Percentiles rank a stretch among this genome's conserved stretches.
Evolutionary conservation across 2,113 vertebrate species (phyloP).

Genomic region (Amazona vittata): DNA sequence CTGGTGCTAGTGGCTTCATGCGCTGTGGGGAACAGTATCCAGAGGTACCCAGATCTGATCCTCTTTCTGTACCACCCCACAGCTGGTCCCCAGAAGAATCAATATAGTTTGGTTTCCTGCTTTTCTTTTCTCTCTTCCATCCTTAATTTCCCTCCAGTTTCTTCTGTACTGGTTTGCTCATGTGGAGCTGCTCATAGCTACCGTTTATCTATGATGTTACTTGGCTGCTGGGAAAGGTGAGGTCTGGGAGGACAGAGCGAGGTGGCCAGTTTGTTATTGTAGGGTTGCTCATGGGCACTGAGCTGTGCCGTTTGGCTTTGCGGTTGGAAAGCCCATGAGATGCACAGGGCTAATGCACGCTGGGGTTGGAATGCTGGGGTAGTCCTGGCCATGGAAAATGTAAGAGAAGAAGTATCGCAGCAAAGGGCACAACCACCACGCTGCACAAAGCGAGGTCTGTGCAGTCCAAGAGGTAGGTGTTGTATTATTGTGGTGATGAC

Average conservation of each 20-base stretch:
- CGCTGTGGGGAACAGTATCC: not conserved
- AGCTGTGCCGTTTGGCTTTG: conserved; percentile 36
- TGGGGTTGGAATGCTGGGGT: not conserved
- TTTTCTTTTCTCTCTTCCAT: not conserved
- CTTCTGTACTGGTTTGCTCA: not conserved
- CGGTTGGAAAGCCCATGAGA: not conserved
- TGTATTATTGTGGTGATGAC: not conserved
- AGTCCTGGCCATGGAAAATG: not conserved
- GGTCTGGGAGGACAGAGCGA: not conserved
- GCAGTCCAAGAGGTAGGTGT: not conserved
- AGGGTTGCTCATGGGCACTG: not conserved
- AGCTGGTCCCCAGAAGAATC: not conserved
- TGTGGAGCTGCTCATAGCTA: not conserved
- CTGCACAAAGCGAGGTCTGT: not conserved
- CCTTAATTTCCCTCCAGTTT: not conserved
- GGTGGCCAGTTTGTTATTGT: not conserved
- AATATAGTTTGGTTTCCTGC: not conserved
- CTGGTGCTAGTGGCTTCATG: not conserved
- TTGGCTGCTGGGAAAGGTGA: conserved; percentile 5
- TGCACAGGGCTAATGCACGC: fast-evolving
- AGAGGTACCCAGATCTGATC: not conserved
- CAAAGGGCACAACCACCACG: fast-evolving
- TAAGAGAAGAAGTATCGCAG: not conserved
- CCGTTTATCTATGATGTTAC: not conserved
- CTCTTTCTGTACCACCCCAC: not conserved